Percentiles rank a stretch among this genome's conserved stretches.
Conservation (phyloP, 2,113 vertebrate species). For the Gnathonemus longibarbis region DNA sequence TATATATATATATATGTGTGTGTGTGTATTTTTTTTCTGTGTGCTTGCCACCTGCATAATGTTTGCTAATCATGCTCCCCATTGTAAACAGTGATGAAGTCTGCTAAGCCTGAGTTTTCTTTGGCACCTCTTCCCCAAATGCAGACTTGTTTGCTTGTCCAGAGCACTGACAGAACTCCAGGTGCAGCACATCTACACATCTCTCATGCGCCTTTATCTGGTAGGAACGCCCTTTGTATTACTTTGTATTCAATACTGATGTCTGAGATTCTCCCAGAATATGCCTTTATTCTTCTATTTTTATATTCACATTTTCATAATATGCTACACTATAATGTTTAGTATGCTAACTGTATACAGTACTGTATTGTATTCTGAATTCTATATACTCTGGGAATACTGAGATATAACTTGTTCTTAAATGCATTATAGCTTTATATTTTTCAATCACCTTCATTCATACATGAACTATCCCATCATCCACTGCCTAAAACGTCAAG, state of each 20-base stretch:
- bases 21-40: background rate
- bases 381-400: background rate
- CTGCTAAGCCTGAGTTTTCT: background rate
- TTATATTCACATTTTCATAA: background rate
- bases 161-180: background rate
- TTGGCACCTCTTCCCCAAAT: background rate
- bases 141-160: background rate
- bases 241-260: background rate
- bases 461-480: background rate
- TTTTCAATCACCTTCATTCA: background rate
- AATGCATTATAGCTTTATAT: background rate
- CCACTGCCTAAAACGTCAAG: background rate
- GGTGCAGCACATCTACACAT: background rate
- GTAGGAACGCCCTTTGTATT: background rate
- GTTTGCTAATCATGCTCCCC: background rate
- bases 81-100: background rate
- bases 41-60: constrained; percentile 9
- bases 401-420: background rate
- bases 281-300: background rate
- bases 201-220: background rate
- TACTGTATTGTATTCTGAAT: background rate
- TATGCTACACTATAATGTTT: background rate
- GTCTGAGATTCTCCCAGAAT: background rate
- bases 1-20: no score
- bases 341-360: background rate